phyloP scores from a whole-genome alignment of 2,888 invertebrate genomes.

The Hofmannophila pseudospretella region DNA sequence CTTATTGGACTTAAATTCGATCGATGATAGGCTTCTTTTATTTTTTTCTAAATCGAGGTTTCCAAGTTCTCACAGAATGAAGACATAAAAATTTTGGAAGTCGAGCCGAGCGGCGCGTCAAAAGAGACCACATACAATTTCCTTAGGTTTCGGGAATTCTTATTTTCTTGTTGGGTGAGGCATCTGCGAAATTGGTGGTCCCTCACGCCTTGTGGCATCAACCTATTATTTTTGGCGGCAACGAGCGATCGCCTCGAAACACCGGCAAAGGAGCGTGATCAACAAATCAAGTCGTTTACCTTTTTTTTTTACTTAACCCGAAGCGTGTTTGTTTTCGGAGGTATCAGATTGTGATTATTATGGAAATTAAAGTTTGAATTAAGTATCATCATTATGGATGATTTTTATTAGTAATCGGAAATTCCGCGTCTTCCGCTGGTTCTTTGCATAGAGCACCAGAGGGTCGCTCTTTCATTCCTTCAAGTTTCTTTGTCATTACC shows the following conservation, averaged over 20 bases:
- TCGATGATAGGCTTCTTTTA: slow-evolving; percentile 40
- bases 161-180: slow-evolving; percentile 44
- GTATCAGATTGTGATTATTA: slow-evolving; percentile 65
- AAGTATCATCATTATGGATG: slow-evolving; percentile 34
- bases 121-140: slow-evolving; percentile 71
- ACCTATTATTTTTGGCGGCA: slow-evolving; percentile 65
- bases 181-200: slow-evolving; percentile 69
- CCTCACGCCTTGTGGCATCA: slow-evolving; percentile 63
- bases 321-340: slow-evolving; percentile 73
- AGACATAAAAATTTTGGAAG: slow-evolving; percentile 72
- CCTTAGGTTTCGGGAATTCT: slow-evolving; percentile 47
- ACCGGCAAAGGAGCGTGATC: slow-evolving; percentile 57
- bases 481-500: no score
- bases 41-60: slow-evolving; percentile 39
- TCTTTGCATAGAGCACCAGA: no score
- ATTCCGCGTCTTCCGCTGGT: background rate
- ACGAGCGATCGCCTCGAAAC: slow-evolving; percentile 47
- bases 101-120: slow-evolving; percentile 52
- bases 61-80: slow-evolving; percentile 66
- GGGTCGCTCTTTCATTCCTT: no score
- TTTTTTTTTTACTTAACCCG: slow-evolving; percentile 34
- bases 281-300: slow-evolving; percentile 57
- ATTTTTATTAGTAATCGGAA: slow-evolving; percentile 8
- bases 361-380: slow-evolving; percentile 49
- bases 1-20: slow-evolving; percentile 45